These are phyloP conservation scores for Plecturocebus donacophilus DNA, from an alignment of 2,113 vertebrate genomes.

Conservation along the genomic window DNA sequence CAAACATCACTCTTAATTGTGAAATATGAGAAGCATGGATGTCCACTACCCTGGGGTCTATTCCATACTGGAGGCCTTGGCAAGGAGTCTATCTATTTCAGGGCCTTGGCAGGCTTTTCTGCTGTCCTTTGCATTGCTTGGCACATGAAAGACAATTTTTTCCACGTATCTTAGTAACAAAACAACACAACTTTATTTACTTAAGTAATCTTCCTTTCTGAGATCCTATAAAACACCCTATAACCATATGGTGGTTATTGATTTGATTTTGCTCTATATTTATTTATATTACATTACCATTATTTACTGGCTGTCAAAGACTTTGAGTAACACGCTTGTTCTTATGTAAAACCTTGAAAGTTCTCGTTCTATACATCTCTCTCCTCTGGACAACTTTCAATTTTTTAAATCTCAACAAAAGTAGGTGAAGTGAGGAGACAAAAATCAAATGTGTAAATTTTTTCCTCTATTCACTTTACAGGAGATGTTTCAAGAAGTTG, in stretches of 20 bases:
- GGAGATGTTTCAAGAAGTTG: not conserved
- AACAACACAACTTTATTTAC: constrained; percentile 46
- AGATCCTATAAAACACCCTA: not conserved
- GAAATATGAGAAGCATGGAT: fast-evolving
- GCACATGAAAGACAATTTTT: not conserved
- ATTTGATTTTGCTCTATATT: not conserved
- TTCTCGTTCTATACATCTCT: not conserved
- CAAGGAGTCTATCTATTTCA: not conserved
- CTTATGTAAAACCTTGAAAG: not conserved
- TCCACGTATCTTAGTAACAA: constrained; percentile 48
- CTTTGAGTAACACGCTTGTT: not conserved
- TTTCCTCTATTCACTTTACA: not conserved
- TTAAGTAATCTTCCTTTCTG: not conserved
- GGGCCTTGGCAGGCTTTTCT: not conserved
- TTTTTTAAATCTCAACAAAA: not conserved
- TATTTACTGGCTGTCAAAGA: not conserved
- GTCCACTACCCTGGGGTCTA: not conserved
- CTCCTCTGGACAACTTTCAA: not conserved
- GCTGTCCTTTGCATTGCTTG: not conserved
- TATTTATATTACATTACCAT: not conserved
- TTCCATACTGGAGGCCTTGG: not conserved
- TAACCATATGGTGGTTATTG: not conserved
- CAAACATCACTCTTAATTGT: not conserved
- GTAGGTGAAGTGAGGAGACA: not conserved
- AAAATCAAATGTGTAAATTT: not conserved